Percentiles rank a stretch among this genome's conserved stretches.
phyloP scores from a whole-genome alignment of 2,113 vertebrate genomes.

The Sphaerodactylus townsendi region DNA sequence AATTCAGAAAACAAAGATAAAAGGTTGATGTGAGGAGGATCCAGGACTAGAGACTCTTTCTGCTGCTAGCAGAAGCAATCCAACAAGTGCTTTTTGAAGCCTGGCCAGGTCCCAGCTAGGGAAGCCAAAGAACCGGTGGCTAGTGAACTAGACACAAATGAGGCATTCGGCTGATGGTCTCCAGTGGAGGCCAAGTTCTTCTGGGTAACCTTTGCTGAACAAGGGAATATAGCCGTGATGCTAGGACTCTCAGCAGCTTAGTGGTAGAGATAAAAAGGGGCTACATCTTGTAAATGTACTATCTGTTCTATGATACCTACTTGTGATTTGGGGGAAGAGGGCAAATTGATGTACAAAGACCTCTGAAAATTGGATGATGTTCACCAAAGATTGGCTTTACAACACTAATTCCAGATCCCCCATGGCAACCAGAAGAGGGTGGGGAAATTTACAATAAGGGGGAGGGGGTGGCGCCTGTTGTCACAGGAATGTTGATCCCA shows the following conservation, averaged over 20 bases:
- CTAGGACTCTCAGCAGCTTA: not conserved
- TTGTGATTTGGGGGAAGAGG: not conserved
- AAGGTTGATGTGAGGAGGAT: not conserved
- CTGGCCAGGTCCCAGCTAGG: not conserved
- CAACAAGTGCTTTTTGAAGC: not conserved
- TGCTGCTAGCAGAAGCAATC: too few relatives aligned
- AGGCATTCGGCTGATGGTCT: not conserved
- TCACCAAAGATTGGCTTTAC: constrained; percentile 36
- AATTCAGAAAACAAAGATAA: too few relatives aligned
- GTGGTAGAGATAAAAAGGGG: not conserved
- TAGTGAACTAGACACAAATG: not conserved
- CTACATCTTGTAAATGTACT: not conserved
- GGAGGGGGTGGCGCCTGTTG: too few relatives aligned
- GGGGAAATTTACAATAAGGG: too few relatives aligned
- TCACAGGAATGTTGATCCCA: too few relatives aligned
- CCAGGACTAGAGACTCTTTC: not conserved
- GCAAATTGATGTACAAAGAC: constrained; percentile 23
- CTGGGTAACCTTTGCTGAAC: not conserved
- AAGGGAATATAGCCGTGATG: not conserved
- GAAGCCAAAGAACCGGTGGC: not conserved
- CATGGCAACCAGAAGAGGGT: too few relatives aligned
- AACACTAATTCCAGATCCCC: not conserved
- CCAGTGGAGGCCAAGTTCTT: not conserved
- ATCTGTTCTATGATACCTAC: not conserved
- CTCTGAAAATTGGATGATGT: not conserved